Conservation (phyloP, 2,113 vertebrate genomes). For the Sus scrofa region T2T-Sscrofa CM000812.6:38231501-38232000, state of each 20-base stretch:
- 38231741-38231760: not conserved
- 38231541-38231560: not conserved
- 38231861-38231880: not conserved
- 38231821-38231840: not conserved
- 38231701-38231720: not conserved
- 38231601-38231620: not conserved
- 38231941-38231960: not conserved
- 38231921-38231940: not conserved
- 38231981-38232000: not conserved
- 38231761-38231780: not conserved
- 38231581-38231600: not conserved
- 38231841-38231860: not conserved
- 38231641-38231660: not conserved
- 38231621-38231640: not conserved
- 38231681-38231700: not conserved
- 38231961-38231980: not conserved
- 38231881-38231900: not conserved
- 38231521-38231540: not conserved
- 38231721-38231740: not conserved
- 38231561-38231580: not conserved
- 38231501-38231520: not conserved
- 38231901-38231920: not conserved
- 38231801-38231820: not conserved
- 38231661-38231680: not conserved
- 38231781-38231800: not conserved